Conservation (phyloP, 2,888 invertebrate species). For the Lepidocyrtoides sp. region DNA sequence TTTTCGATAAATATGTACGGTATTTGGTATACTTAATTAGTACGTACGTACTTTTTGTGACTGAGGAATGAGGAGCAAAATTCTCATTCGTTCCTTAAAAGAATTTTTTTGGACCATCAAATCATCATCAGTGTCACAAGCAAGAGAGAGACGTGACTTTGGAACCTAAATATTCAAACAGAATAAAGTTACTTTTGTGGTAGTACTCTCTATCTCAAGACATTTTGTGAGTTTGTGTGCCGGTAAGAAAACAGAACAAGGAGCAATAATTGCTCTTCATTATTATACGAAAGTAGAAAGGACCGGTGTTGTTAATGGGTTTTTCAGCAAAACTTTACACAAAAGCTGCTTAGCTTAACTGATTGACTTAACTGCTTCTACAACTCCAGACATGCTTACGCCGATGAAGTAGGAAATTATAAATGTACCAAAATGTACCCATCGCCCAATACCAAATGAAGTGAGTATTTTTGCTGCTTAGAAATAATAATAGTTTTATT, state of each 20-base stretch:
- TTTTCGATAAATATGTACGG: slow-evolving; percentile 27
- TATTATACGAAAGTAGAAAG: slow-evolving; percentile 45
- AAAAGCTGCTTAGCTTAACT: no score
- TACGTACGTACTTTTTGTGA: not conserved
- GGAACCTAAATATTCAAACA: slow-evolving; percentile 51
- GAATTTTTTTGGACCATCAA: slow-evolving; percentile 41
- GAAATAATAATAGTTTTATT: slow-evolving; percentile 42
- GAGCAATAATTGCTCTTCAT: slow-evolving; percentile 65
- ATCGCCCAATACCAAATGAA: slow-evolving; percentile 48
- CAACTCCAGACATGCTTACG: not conserved
- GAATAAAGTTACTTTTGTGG: slow-evolving; percentile 2
- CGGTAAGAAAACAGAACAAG: slow-evolving; percentile 43
- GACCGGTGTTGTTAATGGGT: slow-evolving; percentile 64
- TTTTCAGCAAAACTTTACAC: slow-evolving; percentile 27
- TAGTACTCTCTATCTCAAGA: no score
- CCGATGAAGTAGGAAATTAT: not conserved
- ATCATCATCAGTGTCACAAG: slow-evolving; percentile 32
- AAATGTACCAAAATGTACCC: slow-evolving; percentile 48
- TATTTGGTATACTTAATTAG: slow-evolving; percentile 24
- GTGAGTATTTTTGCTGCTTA: slow-evolving; percentile 5
- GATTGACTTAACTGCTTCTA: no score
- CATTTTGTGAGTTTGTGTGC: not conserved
- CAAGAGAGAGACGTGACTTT: slow-evolving; percentile 66
- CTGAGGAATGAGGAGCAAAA: not conserved
- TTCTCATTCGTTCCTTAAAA: not conserved